A percentile compares a stretch with the other conserved stretches of the same genome.
phyloP scores from a whole-genome alignment of 2,113 vertebrate species.

The Indicator indicator region DNA sequence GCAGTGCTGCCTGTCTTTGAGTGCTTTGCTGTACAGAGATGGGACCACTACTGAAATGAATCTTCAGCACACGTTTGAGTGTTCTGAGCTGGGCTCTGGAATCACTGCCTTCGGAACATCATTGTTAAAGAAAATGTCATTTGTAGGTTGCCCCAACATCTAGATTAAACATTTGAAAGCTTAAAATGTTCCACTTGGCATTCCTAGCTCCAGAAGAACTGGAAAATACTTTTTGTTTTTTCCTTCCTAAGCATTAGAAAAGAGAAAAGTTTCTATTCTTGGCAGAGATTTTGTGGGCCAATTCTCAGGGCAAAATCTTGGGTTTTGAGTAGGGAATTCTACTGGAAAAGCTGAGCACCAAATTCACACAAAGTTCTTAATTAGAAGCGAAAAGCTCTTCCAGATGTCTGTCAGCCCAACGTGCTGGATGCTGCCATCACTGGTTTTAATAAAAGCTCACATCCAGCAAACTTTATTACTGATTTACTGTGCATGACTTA shows the following conservation, averaged over 20 bases:
- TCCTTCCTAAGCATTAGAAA: not conserved
- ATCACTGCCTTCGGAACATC: not conserved
- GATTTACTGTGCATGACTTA: constrained; percentile 30
- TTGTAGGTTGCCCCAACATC: not conserved
- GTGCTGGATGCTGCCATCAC: constrained; percentile 43
- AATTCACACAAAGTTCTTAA: constrained; percentile 58
- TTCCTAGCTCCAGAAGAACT: not conserved
- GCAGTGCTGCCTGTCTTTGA: not conserved
- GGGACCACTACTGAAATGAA: not conserved
- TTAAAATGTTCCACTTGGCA: constrained; percentile 31
- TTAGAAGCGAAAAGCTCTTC: constrained; percentile 59
- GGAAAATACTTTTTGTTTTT: not conserved
- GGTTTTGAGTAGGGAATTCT: constrained; percentile 11
- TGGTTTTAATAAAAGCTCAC: constrained; percentile 63
- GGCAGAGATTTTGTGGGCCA: not conserved
- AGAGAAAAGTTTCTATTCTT: constrained; percentile 1
- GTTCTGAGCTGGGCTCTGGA: not conserved
- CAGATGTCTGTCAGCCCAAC: constrained; percentile 51
- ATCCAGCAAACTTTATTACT: constrained; percentile 54
- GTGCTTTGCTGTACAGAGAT: not conserved
- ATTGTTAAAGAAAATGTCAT: not conserved
- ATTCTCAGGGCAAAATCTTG: not conserved
- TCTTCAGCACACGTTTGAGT: not conserved
- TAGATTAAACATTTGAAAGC: not conserved
- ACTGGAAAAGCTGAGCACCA: constrained; percentile 59